Evolutionary conservation across 2,113 vertebrate species (phyloP).

Genomic region (Caranx melampygus): DNA sequence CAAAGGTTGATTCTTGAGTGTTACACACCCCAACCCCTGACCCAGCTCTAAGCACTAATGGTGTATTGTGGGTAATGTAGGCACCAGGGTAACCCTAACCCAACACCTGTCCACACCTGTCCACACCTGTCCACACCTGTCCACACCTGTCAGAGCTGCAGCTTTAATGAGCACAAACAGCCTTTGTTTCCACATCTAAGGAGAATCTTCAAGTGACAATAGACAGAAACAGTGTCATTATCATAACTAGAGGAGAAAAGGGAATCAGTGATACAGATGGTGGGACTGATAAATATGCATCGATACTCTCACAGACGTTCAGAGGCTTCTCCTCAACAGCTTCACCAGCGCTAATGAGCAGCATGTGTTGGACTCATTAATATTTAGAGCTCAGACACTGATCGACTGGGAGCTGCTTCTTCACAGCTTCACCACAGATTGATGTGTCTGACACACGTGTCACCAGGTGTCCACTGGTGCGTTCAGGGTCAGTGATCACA

Average conservation of each 20-base stretch:
- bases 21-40: too few relatives aligned
- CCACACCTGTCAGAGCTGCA: too few relatives aligned
- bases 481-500: neutral
- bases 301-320: neutral
- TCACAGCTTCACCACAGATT: too few relatives aligned
- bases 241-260: neutral
- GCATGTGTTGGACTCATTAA: conserved; percentile 6
- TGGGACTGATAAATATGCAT: neutral
- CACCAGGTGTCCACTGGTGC: too few relatives aligned
- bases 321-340: neutral
- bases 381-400: conserved; percentile 6
- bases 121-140: too few relatives aligned
- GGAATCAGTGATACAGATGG: conserved; percentile 9
- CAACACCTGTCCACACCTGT: too few relatives aligned
- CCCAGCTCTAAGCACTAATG: too few relatives aligned
- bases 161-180: neutral
- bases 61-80: too few relatives aligned
- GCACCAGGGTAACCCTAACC: too few relatives aligned
- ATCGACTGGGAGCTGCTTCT: too few relatives aligned
- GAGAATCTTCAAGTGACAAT: neutral
- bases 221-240: neutral
- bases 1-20: too few relatives aligned
- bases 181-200: neutral
- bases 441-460: neutral
- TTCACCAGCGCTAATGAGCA: neutral